Percentiles rank a stretch among this genome's conserved stretches.
Conservation (phyloP, 2,888 invertebrate species). For the Microdon myrmicae region DNA sequence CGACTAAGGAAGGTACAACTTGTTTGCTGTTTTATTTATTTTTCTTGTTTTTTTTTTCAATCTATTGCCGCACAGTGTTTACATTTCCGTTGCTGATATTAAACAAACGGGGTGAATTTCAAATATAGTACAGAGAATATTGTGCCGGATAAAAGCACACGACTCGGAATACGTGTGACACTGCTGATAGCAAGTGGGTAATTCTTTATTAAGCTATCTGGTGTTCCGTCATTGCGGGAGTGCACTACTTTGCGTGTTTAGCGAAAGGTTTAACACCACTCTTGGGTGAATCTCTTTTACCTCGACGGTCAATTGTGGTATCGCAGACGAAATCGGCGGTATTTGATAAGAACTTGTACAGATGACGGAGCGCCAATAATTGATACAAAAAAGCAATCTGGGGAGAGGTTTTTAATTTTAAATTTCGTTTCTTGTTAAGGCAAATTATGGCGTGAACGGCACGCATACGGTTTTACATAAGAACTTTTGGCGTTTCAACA, state of each 20-base stretch:
- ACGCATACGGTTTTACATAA: no score
- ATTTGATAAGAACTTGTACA: no score
- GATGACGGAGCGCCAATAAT: conserved; percentile 31
- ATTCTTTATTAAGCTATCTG: no score
- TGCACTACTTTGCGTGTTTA: no score
- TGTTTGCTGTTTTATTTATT: conserved; percentile 16
- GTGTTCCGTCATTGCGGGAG: no score
- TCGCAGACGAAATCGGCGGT: no score
- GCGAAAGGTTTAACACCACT: no score
- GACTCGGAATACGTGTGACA: conserved; percentile 33
- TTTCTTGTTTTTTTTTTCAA: conserved; percentile 23
- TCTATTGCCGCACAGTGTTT: conserved; percentile 17
- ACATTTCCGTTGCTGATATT: conserved; percentile 31
- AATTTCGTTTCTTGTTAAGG: conserved; percentile 30
- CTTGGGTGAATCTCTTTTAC: no score
- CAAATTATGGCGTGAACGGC: no score
- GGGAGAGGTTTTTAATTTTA: conserved; percentile 12
- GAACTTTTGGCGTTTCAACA: no score
- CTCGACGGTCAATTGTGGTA: conserved; percentile 11
- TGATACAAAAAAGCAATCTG: conserved; percentile 34
- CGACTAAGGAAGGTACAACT: conserved; percentile 29
- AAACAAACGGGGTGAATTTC: conserved; percentile 36
- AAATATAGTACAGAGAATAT: conserved; percentile 16
- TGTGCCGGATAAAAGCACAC: conserved; percentile 32
- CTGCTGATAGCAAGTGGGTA: conserved; percentile 29